These are phyloP conservation scores for Pampusana beccarii DNA, from an alignment of 2,113 vertebrate species.

Conservation along the genomic window DNA sequence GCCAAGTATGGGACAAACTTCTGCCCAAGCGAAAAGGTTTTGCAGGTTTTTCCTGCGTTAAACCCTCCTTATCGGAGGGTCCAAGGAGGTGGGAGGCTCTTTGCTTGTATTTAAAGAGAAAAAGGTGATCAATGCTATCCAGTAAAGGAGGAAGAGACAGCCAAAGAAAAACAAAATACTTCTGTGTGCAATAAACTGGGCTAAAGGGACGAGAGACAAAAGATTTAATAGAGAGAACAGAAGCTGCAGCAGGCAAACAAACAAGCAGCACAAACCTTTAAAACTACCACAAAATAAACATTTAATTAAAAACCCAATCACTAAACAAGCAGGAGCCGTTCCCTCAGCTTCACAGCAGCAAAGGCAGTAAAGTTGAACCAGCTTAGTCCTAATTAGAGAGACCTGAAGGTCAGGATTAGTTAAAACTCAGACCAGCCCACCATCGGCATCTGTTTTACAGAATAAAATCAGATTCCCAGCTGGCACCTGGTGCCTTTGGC, in stretches of 20 bases:
- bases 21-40: not conserved
- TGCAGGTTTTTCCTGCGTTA: not conserved
- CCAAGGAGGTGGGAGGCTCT: not conserved
- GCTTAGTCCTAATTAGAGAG: not conserved
- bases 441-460: not conserved
- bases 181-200: not conserved
- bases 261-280: not conserved
- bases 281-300: not conserved
- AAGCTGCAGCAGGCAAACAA: constrained; percentile 17
- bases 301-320: not conserved
- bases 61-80: not conserved
- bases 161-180: not conserved
- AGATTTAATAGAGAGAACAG: not conserved
- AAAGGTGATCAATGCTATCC: not conserved
- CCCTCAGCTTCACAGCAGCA: not conserved
- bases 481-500: not conserved
- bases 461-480: not conserved
- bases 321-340: not conserved
- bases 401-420: not conserved
- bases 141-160: not conserved
- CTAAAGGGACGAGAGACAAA: not conserved
- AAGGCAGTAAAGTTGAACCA: not conserved
- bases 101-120: not conserved
- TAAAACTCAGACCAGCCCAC: not conserved
- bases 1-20: not conserved